Percentiles rank a stretch among this genome's conserved stretches.
Conservation (phyloP, 2,888 invertebrate genomes). For the Xylophagus ater region DNA sequence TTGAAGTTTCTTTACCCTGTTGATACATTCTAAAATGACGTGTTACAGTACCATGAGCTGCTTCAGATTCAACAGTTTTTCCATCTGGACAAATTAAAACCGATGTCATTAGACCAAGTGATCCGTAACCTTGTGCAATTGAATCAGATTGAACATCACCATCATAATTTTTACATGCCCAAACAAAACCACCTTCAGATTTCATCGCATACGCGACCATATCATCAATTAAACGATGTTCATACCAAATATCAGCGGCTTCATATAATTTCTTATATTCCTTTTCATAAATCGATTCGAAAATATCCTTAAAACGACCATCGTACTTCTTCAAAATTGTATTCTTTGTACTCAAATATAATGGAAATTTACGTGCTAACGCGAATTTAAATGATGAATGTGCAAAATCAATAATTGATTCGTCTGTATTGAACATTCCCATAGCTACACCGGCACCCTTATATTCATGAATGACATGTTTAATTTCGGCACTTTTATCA, state of each 20-base stretch:
- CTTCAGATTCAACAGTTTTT: constrained; percentile 95
- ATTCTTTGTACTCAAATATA: constrained; percentile 93
- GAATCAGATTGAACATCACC: constrained; percentile 98
- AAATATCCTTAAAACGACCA: constrained; percentile 93
- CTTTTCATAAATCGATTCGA: constrained; percentile 85
- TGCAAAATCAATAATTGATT: constrained; percentile 86
- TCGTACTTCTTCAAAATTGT: constrained; percentile 95
- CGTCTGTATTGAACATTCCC: constrained; percentile 95
- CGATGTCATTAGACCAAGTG: constrained; percentile 95
- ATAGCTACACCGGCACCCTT: constrained; percentile 83
- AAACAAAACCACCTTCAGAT: constrained; percentile 96
- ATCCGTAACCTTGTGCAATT: constrained; percentile 94
- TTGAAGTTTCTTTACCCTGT: constrained; percentile 95
- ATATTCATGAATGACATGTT: constrained; percentile 71
- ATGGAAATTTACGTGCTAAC: constrained; percentile 69
- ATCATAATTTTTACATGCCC: constrained; percentile 99
- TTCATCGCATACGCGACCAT: constrained; percentile 99
- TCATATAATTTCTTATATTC: constrained; percentile 79
- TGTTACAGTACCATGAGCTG: constrained; percentile 95
- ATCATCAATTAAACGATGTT: constrained; percentile 95
- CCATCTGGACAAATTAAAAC: constrained; percentile 96
- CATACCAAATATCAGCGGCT: constrained; percentile 87
- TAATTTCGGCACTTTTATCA: constrained; percentile 47
- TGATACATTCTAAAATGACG: constrained; percentile 81
- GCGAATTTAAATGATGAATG: constrained; percentile 90